These are phyloP conservation scores for Orius insidiosus DNA, from an alignment of 1,140 invertebrate genomes.

Conservation along the genomic window DNA sequence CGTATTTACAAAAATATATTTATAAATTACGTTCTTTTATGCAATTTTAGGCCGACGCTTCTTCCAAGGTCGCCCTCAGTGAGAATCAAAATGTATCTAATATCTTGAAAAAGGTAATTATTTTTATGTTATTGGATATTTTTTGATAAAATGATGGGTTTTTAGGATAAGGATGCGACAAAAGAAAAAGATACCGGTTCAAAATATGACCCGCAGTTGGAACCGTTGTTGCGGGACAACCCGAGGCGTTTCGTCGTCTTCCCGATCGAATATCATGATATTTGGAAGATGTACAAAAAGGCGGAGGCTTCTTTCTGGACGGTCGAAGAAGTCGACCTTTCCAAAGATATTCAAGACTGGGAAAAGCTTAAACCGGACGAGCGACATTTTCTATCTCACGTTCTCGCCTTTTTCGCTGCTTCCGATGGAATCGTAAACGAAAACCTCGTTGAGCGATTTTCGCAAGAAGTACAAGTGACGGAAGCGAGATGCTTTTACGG, in stretches of 20 bases:
- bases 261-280: slow-evolving; percentile 86
- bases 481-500: slow-evolving; percentile 98
- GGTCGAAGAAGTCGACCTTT: slow-evolving; percentile 86
- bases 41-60: too few species aligned
- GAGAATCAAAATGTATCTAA: too few species aligned
- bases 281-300: slow-evolving; percentile 98
- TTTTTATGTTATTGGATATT: too few species aligned
- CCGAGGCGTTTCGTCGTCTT: slow-evolving; percentile 86
- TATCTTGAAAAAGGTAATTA: too few species aligned
- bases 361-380: slow-evolving; percentile 67
- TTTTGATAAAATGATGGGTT: too few species aligned
- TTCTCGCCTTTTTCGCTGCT: slow-evolving; percentile 99
- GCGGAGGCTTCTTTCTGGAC: slow-evolving; percentile 99
- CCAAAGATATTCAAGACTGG: slow-evolving; percentile 80
- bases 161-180: too few species aligned
- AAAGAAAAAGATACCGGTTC: neutral
- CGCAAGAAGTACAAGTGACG: slow-evolving; percentile 90
- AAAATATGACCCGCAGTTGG: slow-evolving; percentile 54
- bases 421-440: slow-evolving; percentile 99
- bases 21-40: too few species aligned
- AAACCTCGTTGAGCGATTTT: slow-evolving; percentile 94
- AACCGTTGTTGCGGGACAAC: slow-evolving; percentile 82
- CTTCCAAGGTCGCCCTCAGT: too few species aligned
- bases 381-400: slow-evolving; percentile 88
- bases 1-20: too few species aligned